These are phyloP conservation scores for Cotesia chilonis DNA, from an alignment of 1,140 invertebrate genomes.

Conservation along the genomic window DNA sequence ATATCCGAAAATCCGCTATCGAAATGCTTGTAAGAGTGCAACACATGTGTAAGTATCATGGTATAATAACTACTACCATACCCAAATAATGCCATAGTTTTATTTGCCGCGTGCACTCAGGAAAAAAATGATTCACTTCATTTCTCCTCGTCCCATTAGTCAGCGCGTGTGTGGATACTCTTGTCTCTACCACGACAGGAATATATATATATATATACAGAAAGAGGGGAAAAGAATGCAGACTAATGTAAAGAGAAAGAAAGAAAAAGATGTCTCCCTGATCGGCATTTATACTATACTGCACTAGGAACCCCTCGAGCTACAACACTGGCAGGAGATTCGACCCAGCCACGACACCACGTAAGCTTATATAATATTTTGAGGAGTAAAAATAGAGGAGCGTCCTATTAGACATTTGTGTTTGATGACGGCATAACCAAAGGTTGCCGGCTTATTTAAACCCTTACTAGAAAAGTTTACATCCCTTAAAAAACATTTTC, in stretches of 20 bases:
- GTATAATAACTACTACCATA: conserved; percentile 12
- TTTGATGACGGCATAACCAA: conserved; percentile 24
- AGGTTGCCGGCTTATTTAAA: neutral
- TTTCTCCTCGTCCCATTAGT: conserved; percentile 39
- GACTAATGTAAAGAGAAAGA: conserved; percentile 18
- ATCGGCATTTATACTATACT: conserved; percentile 40
- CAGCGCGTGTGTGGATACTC: conserved; percentile 15
- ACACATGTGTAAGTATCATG: conserved; percentile 16
- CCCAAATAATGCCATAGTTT: no score
- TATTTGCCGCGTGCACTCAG: conserved; percentile 1
- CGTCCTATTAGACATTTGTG: conserved; percentile 39
- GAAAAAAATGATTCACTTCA: conserved; percentile 43
- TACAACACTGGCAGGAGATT: no score
- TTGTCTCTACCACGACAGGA: neutral
- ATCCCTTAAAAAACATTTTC: no score
- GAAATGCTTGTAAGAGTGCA: conserved; percentile 30
- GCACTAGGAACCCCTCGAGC: conserved; percentile 34
- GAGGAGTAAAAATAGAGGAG: conserved; percentile 31
- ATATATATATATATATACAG: neutral
- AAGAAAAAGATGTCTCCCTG: conserved; percentile 37
- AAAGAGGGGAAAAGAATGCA: conserved; percentile 27
- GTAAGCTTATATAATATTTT: conserved; percentile 47
- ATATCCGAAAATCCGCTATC: conserved; percentile 28
- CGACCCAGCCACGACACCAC: conserved; percentile 6
- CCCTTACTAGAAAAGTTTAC: no score